Conservation (phyloP, 2,888 invertebrate genomes). For the Octonoba sinensis region DNA sequence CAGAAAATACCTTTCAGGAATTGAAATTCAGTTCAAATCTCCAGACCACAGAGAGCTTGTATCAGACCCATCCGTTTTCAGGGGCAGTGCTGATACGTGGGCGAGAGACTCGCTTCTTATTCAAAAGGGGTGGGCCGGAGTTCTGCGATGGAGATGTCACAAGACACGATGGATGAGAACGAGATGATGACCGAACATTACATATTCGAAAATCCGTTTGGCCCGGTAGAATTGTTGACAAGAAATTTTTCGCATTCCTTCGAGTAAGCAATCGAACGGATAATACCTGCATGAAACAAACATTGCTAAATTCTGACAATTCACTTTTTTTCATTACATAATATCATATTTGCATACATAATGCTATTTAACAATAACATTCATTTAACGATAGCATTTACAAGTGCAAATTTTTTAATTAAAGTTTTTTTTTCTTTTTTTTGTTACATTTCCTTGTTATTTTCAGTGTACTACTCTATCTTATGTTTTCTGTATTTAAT, state of each 20-base stretch:
- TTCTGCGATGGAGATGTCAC: constrained; percentile 41
- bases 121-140: constrained; percentile 20
- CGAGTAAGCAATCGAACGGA: constrained; percentile 37
- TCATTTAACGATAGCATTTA: too few species aligned
- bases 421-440: neutral
- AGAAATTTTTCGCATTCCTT: constrained; percentile 49
- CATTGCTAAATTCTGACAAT: neutral
- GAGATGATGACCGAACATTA: constrained; percentile 53
- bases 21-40: too few species aligned
- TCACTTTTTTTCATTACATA: too few species aligned
- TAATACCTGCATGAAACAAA: constrained; percentile 17
- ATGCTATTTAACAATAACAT: too few species aligned
- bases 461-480: too few species aligned
- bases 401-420: too few species aligned
- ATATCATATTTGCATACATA: too few species aligned
- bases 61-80: constrained; percentile 59
- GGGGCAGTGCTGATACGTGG: constrained; percentile 59
- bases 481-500: too few species aligned
- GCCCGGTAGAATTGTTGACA: constrained; percentile 55
- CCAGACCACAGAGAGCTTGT: neutral
- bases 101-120: constrained; percentile 30
- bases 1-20: too few species aligned
- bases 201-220: constrained; percentile 60
- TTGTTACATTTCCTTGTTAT: neutral
- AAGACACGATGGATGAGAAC: constrained; percentile 43